Evolutionary conservation across 2,113 vertebrate genomes (phyloP), one percentile per base, ranked within the genome.

Genomic region (Aramus guarauna): DNA sequence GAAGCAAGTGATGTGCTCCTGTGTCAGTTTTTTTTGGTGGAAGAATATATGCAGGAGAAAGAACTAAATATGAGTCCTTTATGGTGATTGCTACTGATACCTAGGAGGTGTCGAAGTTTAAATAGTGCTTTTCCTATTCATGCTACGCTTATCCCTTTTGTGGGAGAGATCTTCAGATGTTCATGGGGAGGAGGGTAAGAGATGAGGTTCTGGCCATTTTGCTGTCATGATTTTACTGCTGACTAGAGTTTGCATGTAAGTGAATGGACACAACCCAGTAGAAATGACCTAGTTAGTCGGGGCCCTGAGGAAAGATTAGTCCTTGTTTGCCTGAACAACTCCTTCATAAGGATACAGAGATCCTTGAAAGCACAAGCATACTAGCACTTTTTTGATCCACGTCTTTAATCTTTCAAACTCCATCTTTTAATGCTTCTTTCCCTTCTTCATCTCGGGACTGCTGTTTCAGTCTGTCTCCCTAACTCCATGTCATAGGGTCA

Each of bases 231-330:
- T 94, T 94, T 90, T 95, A 85, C 73, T 90, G 76, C 86, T 97
- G 95, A 94, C 78, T 96, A 85, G 92, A 92, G 50, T 91, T 95
- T 79, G 75, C 84, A 55, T 77, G 72, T 95, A 97, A 96, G 88
- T 95, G 85, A 97, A 95, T 91, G 79, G 92, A 81, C 67, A 94
- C 88, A 95, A 72, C 77, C 47, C 82, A 94, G 85, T 80, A 95
- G 89, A 94, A 87, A 67, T 97, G 91, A 94, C 83, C 95, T 96
- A 90, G 69, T 96, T 97, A 92, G 41, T 52, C 97, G 71, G 84
- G 88, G 55, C 48, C 91, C 92, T 32, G 26, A 86, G 79, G 73
- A 97, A 95, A 96, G 96, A 90, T 47, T 67, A 94, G 82, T 91
- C 84, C 85, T 97, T 75, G 5, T 55, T 63, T 92, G 23, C 67